Evolutionary conservation across 2,113 vertebrate species (phyloP).

Genomic region (Pomatostomus ruficeps): DNA sequence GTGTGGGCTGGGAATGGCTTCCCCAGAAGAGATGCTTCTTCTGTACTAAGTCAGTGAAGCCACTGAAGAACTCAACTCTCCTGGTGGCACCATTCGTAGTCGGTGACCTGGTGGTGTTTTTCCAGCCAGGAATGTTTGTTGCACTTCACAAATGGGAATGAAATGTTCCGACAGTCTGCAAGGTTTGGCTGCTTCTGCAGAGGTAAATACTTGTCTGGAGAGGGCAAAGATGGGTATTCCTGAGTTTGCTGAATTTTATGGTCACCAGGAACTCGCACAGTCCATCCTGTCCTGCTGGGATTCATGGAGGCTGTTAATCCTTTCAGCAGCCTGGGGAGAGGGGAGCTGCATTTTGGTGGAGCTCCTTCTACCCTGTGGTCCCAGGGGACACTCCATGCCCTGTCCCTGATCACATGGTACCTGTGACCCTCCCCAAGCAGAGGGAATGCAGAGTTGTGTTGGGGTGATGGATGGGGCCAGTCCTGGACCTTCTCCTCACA

Average conservation of each 20-base stretch:
- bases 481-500: background rate
- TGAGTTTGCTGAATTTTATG: background rate
- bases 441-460: background rate
- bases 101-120: background rate
- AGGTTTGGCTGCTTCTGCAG: background rate
- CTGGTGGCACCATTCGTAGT: background rate
- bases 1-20: background rate
- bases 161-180: background rate
- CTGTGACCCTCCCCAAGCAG: background rate
- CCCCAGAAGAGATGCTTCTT: background rate
- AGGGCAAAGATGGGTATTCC: background rate
- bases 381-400: background rate
- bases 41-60: background rate
- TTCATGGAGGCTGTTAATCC: background rate
- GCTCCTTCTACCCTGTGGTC: background rate
- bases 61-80: background rate
- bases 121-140: background rate
- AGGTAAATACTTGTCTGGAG: background rate
- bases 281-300: background rate
- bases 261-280: background rate
- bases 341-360: fast-evolving
- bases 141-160: background rate
- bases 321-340: background rate
- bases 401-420: background rate
- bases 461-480: background rate